Evolutionary conservation across 2,888 invertebrate species (phyloP).

Genomic region (Cephus nigrinus): DNA sequence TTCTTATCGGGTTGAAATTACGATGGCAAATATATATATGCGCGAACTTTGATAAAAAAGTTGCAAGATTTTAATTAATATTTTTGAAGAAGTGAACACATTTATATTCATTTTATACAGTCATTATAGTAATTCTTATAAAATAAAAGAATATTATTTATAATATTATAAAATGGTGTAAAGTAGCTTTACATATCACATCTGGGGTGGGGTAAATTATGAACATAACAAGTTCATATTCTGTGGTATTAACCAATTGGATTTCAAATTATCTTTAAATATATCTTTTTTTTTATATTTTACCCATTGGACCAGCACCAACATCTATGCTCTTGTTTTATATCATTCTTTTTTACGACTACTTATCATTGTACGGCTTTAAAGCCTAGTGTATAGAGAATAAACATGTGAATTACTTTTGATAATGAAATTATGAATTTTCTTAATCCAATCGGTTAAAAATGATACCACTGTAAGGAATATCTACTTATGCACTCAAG

Average conservation of each 20-base stretch:
- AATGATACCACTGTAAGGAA: conserved; percentile 20
- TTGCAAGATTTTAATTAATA: background rate
- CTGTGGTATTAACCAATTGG: background rate
- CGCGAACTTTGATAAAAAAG: background rate
- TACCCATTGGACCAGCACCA: background rate
- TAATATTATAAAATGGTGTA: conserved; percentile 60
- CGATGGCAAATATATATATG: background rate
- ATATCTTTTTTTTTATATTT: background rate
- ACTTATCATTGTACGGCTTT: background rate
- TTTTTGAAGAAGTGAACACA: conserved; percentile 12
- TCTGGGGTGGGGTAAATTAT: conserved; percentile 56
- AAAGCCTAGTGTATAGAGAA: background rate
- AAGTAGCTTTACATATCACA: conserved; percentile 66
- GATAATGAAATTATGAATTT: background rate
- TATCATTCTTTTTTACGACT: background rate
- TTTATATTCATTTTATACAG: conserved; percentile 49
- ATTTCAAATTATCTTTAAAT: background rate
- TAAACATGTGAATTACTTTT: background rate
- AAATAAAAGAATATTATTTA: conserved; percentile 52
- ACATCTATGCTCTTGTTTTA: background rate
- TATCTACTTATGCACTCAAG: conserved; percentile 39
- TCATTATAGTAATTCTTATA: conserved; percentile 54
- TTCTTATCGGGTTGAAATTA: background rate
- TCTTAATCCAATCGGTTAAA: conserved; percentile 27
- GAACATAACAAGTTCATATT: conserved; percentile 23